Conservation (phyloP, 2,888 invertebrate species). For the Himalopsyche japonica region DNA sequence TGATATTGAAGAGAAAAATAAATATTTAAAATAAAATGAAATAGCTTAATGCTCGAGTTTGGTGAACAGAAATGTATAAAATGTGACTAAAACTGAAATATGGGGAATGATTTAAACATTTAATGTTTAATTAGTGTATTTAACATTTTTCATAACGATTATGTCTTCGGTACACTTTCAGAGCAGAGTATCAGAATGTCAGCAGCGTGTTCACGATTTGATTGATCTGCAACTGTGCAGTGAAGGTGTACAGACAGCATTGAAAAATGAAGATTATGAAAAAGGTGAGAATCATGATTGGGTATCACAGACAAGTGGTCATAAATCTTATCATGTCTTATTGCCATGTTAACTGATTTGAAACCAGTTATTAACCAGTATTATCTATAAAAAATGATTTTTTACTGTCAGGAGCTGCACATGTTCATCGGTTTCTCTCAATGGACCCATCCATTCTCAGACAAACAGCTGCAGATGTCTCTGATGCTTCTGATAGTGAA, state of each 20-base stretch:
- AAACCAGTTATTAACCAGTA: too few relatives aligned
- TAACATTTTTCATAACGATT: background rate
- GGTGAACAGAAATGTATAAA: too few relatives aligned
- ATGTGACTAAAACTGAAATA: too few relatives aligned
- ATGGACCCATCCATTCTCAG: constrained; percentile 86
- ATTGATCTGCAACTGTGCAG: constrained; percentile 94
- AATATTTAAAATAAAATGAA: too few relatives aligned
- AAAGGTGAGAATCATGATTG: constrained; percentile 55
- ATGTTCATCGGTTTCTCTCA: constrained; percentile 89
- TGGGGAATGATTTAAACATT: too few relatives aligned
- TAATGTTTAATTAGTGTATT: too few relatives aligned
- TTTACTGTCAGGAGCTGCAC: constrained; percentile 74
- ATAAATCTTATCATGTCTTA: too few relatives aligned
- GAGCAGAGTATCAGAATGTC: constrained; percentile 91
- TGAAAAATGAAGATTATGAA: constrained; percentile 94
- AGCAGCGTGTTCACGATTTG: constrained; percentile 91
- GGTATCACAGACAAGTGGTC: background rate
- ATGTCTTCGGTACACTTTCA: constrained; percentile 48
- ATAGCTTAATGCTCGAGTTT: too few relatives aligned
- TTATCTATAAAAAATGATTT: background rate
- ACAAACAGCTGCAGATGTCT: constrained; percentile 76
- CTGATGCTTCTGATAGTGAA: constrained; percentile 56
- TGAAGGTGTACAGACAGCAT: constrained; percentile 94
- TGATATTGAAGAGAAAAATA: too few relatives aligned
- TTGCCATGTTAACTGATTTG: too few relatives aligned